Base-by-base conservation (phyloP, 2,113 vertebrate species). In the Mobula hypostoma region DNA sequence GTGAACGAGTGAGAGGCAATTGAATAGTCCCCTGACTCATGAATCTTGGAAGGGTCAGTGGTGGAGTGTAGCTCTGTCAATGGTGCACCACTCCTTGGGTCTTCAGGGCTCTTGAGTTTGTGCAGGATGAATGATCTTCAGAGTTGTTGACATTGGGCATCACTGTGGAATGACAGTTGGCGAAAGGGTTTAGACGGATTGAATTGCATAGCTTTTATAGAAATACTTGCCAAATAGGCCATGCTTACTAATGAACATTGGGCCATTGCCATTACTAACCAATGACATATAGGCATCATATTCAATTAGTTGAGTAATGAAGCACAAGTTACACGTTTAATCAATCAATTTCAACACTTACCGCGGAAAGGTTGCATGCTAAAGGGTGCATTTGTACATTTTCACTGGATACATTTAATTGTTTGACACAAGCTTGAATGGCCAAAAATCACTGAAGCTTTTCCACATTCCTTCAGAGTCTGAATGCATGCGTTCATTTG, bases 141-240 rank as follows among this genome's bases (percentile, higher is more conserved):
- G 40, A 85, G 48, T 85, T 85, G 21, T 85, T 85, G 21, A 27
- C 82, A 85, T 29, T 58, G 21, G 48, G 48, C 82, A 27, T 58
- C 48, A 24, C 21, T 85, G 82, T 24, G 48, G 82, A 27, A 48
- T 85, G 48, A 85, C 82, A 85, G 82, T 27, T 85, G 48, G 82
- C 48, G 58, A 48, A 58, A 21, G 21, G 9, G 48, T 85, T 85
- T 8, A 27, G 82, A 85, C 82, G 48, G 82, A 85, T 74, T 5
- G 70, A 74, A 74, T 74, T 74, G 82, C 82, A 58, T 48, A 85
- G 82, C 82, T 85, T 85, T 48, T 56, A 85, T 40, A 85, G 82
- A 27, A 85, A 85, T 9, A 27, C 48, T 9, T 56, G 82, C 82
- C 48, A 27, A 85, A 85, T 85, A 85, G 82, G 21, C 24, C 40